These are phyloP conservation scores for Trichacis sp. DNA, from an alignment of 2,888 invertebrate species.

Conservation along the genomic window DNA sequence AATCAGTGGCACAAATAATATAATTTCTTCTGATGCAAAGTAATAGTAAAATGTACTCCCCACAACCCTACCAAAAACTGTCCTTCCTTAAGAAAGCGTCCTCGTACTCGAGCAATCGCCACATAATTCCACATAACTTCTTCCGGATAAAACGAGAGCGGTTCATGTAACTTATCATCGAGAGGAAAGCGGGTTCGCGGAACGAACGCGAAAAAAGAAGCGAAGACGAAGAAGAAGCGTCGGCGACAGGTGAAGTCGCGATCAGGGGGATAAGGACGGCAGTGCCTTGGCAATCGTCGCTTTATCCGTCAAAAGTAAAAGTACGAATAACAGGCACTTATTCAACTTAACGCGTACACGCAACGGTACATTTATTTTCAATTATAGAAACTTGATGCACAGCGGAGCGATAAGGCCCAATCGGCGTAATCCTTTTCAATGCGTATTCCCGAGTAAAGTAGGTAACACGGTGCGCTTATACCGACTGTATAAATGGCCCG, in stretches of 20 bases:
- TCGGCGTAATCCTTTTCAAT: slow-evolving; percentile 32
- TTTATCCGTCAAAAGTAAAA: slow-evolving; percentile 2
- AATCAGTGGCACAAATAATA: too few species aligned
- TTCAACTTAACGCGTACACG: slow-evolving; percentile 11
- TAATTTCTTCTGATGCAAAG: too few species aligned
- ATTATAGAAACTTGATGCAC: slow-evolving; percentile 34
- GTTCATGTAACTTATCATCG: too few species aligned
- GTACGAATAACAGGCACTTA: slow-evolving; percentile 5
- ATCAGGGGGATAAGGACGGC: neutral
- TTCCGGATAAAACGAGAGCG: too few species aligned
- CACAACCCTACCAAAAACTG: too few species aligned
- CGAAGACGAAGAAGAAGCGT: neutral
- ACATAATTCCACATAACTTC: too few species aligned
- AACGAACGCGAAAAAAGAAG: too few species aligned
- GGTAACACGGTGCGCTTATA: slow-evolving; percentile 31
- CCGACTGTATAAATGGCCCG: slow-evolving; percentile 38
- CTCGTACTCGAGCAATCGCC: too few species aligned
- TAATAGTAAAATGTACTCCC: too few species aligned
- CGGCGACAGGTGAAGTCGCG: slow-evolving; percentile 1
- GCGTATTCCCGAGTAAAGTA: slow-evolving; percentile 30
- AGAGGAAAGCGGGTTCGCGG: too few species aligned
- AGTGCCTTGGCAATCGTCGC: neutral
- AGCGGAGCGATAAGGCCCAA: slow-evolving; percentile 31
- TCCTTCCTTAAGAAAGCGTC: too few species aligned
- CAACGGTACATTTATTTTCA: slow-evolving; percentile 30